A percentile compares a stretch with the other conserved stretches of the same genome.
These are phyloP conservation scores for Polydrusus tereticollis DNA, from an alignment of 2,888 invertebrate genomes.

Conservation along the genomic window DNA sequence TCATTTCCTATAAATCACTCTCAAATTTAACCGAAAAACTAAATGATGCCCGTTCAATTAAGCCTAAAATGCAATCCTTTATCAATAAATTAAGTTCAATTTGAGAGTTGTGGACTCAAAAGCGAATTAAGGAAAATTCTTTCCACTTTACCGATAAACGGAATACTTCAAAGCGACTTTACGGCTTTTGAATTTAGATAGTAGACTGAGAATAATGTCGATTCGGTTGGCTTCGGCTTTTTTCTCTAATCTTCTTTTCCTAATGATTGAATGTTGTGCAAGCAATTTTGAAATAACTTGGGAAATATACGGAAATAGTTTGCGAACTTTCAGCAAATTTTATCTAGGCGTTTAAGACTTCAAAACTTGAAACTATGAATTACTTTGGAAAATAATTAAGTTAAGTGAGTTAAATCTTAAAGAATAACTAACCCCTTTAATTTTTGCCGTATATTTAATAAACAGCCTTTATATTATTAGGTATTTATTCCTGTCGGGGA, in stretches of 20 bases:
- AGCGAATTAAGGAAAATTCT: constrained; percentile 24
- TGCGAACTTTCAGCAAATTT: background rate
- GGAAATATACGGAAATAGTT: background rate
- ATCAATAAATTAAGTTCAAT: constrained; percentile 28
- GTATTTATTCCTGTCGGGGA: too few species aligned
- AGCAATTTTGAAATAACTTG: constrained; percentile 3
- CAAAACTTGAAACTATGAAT: too few species aligned
- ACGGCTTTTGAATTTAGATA: constrained; percentile 29
- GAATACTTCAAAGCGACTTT: constrained; percentile 25
- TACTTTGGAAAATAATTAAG: too few species aligned
- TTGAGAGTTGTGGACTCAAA: background rate
- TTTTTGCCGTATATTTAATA: too few species aligned
- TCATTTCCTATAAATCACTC: too few species aligned
- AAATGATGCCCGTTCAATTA: constrained; percentile 24
- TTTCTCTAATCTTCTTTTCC: constrained; percentile 27
- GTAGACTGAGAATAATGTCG: constrained; percentile 29
- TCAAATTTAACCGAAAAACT: too few species aligned
- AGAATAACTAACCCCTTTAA: too few species aligned
- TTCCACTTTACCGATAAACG: constrained; percentile 10
- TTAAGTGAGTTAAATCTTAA: too few species aligned
- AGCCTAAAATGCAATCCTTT: constrained; percentile 14
- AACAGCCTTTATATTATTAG: too few species aligned
- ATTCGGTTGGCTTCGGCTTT: constrained; percentile 24
- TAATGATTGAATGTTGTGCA: constrained; percentile 23
- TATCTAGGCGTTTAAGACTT: background rate